Evolutionary conservation across 2,888 invertebrate species (phyloP).

Genomic region (Aelia acuminata): DNA sequence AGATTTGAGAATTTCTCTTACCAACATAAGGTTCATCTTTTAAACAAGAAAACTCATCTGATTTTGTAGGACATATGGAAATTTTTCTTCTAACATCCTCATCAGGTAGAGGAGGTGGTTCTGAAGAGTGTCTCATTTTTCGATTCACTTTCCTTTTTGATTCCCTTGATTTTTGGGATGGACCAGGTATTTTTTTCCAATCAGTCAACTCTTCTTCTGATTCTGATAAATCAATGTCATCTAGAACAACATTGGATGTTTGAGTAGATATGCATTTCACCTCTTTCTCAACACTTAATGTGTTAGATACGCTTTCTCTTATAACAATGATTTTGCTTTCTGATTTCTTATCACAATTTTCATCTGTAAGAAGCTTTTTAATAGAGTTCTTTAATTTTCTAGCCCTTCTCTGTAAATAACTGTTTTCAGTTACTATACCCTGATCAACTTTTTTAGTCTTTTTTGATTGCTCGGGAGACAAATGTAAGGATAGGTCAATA

Average conservation of each 20-base stretch:
- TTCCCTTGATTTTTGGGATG: background rate
- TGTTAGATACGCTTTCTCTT: background rate
- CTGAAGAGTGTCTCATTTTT: slow-evolving; percentile 19
- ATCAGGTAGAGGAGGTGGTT: background rate
- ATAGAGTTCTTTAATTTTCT: background rate
- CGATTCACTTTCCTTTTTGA: background rate
- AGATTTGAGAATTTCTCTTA: background rate
- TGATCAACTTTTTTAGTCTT: slow-evolving; percentile 53
- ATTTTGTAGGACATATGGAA: slow-evolving; percentile 3
- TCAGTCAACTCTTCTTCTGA: background rate
- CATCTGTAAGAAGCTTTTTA: background rate
- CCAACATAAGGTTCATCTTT: background rate
- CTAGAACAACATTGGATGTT: background rate
- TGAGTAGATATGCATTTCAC: slow-evolving; percentile 20
- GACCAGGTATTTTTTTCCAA: background rate
- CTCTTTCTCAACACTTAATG: background rate
- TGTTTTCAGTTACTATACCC: slow-evolving; percentile 38
- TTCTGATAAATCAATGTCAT: background rate
- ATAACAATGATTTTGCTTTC: background rate
- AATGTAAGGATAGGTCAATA: slow-evolving; percentile 42
- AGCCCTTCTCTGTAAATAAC: slow-evolving; percentile 41
- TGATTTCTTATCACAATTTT: background rate
- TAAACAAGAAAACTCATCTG: background rate
- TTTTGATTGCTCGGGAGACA: background rate
- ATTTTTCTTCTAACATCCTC: slow-evolving; percentile 26